Evolutionary conservation across 2,797 vertebrate genomes (phyloP), one percentile per base, ranked within the genome.

Genomic region (Chloroceryle amazona): DNA sequence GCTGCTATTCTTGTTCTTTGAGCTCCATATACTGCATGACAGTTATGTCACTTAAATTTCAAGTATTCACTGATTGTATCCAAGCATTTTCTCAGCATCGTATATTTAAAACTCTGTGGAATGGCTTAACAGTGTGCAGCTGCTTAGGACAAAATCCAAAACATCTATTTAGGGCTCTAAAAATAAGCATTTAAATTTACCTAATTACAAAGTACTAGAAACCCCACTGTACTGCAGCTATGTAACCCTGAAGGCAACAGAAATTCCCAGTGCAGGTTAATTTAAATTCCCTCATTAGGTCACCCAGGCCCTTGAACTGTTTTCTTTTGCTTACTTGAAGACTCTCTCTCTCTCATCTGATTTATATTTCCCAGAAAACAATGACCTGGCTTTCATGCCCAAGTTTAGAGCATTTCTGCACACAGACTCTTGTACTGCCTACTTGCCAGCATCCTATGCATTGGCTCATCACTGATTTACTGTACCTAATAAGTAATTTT

Each of bases 1-100:
- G 84, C 41, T 97, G 71, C 95, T 97, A 90, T 94, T 97, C 54
- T 94, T 96, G 19, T 71, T 81, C 83, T 86, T 86, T 86, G 76
- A 95, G 74, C 20, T 90, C 75, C 60, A 54, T 70, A 58, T 62
- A 58, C 22, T 96, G 81, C 86, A 81, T 82, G 63, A 78, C 31
- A 95, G 79, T 91, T 90, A 60, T 88, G 63, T 91, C 96, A 97
- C 96, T 97, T 98, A 97, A 81, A 96, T 97, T 97, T 97, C 46
- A 94, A 93, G 29, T 79, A 67, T 73, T 65, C 71, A 63, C 87
- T 94, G 57, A 46, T 94, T 94, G 41, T 65, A 92, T 95, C 68
- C 86, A 60, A 79, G 83, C 20, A 81, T 96, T 94, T 94, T 95
- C 62, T 86, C 86, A 90, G 79, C 60, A 67, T 95, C 83, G 31